Conservation (phyloP, 2,888 invertebrate genomes). For the Nemotelus nigrinus region DNA sequence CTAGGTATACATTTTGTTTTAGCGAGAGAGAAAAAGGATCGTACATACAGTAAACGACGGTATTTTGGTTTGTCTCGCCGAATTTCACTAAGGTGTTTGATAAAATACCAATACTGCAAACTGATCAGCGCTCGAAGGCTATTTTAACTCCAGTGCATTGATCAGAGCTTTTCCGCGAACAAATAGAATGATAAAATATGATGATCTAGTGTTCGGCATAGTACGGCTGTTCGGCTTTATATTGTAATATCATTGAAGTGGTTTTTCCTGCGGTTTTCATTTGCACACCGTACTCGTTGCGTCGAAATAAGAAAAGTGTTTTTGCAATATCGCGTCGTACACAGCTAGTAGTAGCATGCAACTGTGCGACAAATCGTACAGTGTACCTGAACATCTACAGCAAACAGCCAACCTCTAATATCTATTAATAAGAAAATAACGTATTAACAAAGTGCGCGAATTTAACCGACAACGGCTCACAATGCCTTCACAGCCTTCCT, state of each 20-base stretch:
- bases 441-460: slow-evolving; percentile 18
- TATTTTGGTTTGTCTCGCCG: too few species aligned
- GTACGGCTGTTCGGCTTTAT: slow-evolving; percentile 27
- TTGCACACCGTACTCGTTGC: slow-evolving; percentile 23
- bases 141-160: background rate
- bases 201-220: background rate
- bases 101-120: too few species aligned
- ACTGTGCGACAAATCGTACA: too few species aligned
- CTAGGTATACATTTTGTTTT: background rate
- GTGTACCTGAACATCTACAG: too few species aligned
- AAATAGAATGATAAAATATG: slow-evolving; percentile 4
- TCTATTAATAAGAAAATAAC: background rate
- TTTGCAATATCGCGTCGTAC: too few species aligned
- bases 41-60: background rate
- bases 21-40: background rate
- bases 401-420: background rate
- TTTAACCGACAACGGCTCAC: slow-evolving; percentile 4
- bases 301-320: background rate
- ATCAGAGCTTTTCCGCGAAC: slow-evolving; percentile 6
- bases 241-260: slow-evolving; percentile 40
- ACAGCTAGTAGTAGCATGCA: too few species aligned
- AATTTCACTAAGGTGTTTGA: too few species aligned
- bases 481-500: background rate
- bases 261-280: slow-evolving; percentile 36
- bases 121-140: slow-evolving; percentile 11